These are phyloP conservation scores for Drosophila gunungcola DNA, from an alignment of 1,140 invertebrate species.

Conservation along the genomic window DNA sequence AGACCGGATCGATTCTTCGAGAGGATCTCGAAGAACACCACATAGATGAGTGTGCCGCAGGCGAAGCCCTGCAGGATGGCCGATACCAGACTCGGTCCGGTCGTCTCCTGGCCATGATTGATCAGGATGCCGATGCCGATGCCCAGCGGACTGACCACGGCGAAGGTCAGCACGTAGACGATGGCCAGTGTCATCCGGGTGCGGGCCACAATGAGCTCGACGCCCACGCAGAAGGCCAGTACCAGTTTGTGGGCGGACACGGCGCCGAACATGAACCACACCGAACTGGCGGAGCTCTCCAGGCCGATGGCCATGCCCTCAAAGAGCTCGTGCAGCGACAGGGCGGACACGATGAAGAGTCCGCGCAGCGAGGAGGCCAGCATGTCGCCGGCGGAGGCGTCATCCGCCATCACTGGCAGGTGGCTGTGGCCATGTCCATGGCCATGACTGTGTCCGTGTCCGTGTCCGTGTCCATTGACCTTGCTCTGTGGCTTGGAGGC, in stretches of 20 bases:
- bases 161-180: slow-evolving; percentile 91
- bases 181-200: slow-evolving; percentile 88
- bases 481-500: slow-evolving; percentile 39
- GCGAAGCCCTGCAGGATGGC: slow-evolving; percentile 93
- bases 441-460: slow-evolving; percentile 64
- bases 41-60: slow-evolving; percentile 94
- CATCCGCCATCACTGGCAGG: slow-evolving; percentile 81
- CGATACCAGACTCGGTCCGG: slow-evolving; percentile 87
- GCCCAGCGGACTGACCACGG: slow-evolving; percentile 91
- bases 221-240: slow-evolving; percentile 94
- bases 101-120: slow-evolving; percentile 86
- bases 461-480: slow-evolving; percentile 36
- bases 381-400: slow-evolving; percentile 85
- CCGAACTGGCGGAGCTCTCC: slow-evolving; percentile 88
- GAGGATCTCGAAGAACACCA: slow-evolving; percentile 96
- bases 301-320: slow-evolving; percentile 96
- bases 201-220: slow-evolving; percentile 90
- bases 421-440: slow-evolving; percentile 84
- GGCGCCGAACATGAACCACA: slow-evolving; percentile 94
- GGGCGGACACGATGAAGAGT: slow-evolving; percentile 92
- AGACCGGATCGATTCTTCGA: slow-evolving; percentile 91
- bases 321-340: slow-evolving; percentile 96
- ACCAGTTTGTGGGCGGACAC: slow-evolving; percentile 95
- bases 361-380: slow-evolving; percentile 89
- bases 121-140: slow-evolving; percentile 90